Conservation (phyloP, 2,888 invertebrate genomes). For the Beris chalybata region DNA sequence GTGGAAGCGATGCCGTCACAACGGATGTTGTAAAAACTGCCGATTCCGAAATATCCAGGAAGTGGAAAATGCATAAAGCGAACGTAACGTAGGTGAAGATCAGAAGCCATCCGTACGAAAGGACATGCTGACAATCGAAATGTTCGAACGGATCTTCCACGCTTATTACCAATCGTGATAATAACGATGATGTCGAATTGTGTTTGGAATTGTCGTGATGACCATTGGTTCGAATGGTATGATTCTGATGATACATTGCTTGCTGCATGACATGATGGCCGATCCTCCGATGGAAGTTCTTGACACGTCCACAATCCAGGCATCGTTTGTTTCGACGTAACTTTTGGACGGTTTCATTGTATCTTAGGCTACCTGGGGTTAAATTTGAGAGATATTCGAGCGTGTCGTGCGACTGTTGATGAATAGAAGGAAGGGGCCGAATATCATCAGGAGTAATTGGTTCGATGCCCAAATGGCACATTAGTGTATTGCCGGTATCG, state of each 20-base stretch:
- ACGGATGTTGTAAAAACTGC: slow-evolving; percentile 62
- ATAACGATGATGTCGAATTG: slow-evolving; percentile 41
- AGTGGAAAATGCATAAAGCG: slow-evolving; percentile 57
- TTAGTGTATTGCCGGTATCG: slow-evolving; percentile 50
- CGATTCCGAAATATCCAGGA: slow-evolving; percentile 61
- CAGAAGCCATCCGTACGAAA: slow-evolving; percentile 58
- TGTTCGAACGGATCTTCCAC: slow-evolving; percentile 4
- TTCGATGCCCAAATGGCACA: slow-evolving; percentile 51
- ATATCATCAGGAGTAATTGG: slow-evolving; percentile 6
- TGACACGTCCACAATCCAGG: slow-evolving; percentile 34
- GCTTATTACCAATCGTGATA: slow-evolving; percentile 37
- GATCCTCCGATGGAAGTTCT: slow-evolving; percentile 38
- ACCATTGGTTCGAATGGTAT: slow-evolving; percentile 23
- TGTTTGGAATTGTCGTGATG: slow-evolving; percentile 41
- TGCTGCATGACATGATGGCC: slow-evolving; percentile 37
- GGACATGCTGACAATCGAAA: slow-evolving; percentile 32
- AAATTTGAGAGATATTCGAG: slow-evolving; percentile 43
- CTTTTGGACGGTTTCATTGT: slow-evolving; percentile 42
- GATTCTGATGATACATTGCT: slow-evolving; percentile 25
- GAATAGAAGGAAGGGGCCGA: background rate
- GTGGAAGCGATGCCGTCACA: slow-evolving; percentile 59
- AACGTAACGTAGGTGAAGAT: slow-evolving; percentile 58
- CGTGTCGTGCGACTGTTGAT: slow-evolving; percentile 35
- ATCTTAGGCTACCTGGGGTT: slow-evolving; percentile 41
- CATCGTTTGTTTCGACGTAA: slow-evolving; percentile 40